Evolutionary conservation across 2,888 invertebrate species (phyloP).

Genomic region (Liposcelis brunnea): DNA sequence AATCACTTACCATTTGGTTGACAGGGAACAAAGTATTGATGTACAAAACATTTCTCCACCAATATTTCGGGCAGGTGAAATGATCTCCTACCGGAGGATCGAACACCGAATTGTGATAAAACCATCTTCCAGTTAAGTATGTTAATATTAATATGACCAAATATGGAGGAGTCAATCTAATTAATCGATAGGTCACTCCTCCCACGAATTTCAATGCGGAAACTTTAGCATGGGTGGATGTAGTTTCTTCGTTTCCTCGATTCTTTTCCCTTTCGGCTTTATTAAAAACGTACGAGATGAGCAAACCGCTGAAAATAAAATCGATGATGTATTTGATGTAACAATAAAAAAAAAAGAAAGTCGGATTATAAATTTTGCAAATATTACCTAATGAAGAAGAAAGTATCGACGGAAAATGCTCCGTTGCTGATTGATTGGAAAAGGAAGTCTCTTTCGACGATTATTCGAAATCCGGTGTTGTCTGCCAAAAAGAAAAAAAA

Average conservation of each 20-base stretch:
- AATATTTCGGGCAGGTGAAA: constrained; percentile 63
- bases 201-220: constrained; percentile 1
- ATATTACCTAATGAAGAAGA: constrained; percentile 54
- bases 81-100: constrained; percentile 69
- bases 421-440: constrained; percentile 67
- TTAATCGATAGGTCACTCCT: constrained; percentile 49
- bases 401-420: constrained; percentile 65
- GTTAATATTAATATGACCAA: constrained; percentile 67
- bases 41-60: constrained; percentile 78
- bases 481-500: constrained; percentile 33
- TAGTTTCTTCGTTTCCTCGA: background rate
- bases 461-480: constrained; percentile 53
- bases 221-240: background rate
- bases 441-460: constrained; percentile 58
- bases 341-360: too few species aligned
- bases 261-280: constrained; percentile 18
- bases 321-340: too few species aligned
- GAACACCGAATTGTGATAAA: constrained; percentile 63
- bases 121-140: constrained; percentile 74
- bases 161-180: constrained; percentile 65
- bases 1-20: constrained; percentile 56
- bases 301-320: constrained; percentile 41
- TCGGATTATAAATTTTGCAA: too few species aligned
- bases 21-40: constrained; percentile 74
- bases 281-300: constrained; percentile 74